Evolutionary conservation across 2,888 invertebrate genomes (phyloP), one percentile per base, ranked within the genome.

Genomic region (Oligia latruncula): DNA sequence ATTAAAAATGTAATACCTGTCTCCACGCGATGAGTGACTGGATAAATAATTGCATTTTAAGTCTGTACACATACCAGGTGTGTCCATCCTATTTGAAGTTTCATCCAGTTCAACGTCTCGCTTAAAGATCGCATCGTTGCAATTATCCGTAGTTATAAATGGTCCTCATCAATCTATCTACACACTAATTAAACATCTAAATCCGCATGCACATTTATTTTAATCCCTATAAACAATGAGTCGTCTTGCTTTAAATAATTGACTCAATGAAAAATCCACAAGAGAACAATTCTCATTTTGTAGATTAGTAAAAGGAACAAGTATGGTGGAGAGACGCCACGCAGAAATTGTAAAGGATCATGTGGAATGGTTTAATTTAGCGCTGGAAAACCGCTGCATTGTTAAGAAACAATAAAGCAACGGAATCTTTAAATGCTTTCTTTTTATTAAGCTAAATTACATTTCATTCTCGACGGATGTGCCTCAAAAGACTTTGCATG

Each of bases 251-350:
- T 75, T 80, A 80, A 84, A 84, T 88, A 78, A 93, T 93, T 90
- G 92, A 88, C 88, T 91, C 90, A 92, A 93, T 93, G 93, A 94
- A 93, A 95, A 94, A 94, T 93, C 89, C 87, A 88, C 92, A 90
- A 91, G 89, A 86, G 91, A 93, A 92, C 93, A 93, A 94, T 93
- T 92, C 92, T 90, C 92, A 92, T 92, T 43, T 93, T 94, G 93
- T 94, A 94, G 92, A 95, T 95, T 93, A 93, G 93, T 91, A 93
- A 94, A 94, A 93, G 87, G 91, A 94, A 90, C 91, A 94, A 93
- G 90, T 73, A 78, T 78, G 82, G 81, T 88, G 87, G 83, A 55
- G 67, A 91, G 90, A 92, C 88, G 89, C 92, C 91, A 90, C 83
- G 90, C 85, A 89, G 79, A 82, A 78, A 88, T 88, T 83, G 78